These are phyloP conservation scores for Neogobius melanostomus DNA, from an alignment of 2,113 vertebrate genomes.

Conservation along the genomic window DNA sequence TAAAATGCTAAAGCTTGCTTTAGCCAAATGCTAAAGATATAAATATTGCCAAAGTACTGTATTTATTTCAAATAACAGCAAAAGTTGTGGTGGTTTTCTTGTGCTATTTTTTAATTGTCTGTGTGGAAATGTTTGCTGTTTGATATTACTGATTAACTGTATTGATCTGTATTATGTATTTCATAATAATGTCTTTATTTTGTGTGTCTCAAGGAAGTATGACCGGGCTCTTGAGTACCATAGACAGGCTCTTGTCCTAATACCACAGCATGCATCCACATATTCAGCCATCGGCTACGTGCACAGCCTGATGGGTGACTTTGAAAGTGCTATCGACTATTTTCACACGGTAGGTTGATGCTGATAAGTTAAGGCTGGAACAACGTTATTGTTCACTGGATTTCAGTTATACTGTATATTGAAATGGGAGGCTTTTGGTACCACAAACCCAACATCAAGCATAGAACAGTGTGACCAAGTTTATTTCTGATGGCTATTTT, in stretches of 20 bases:
- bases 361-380: neutral
- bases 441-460: neutral
- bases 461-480: neutral
- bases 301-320: constrained; percentile 96
- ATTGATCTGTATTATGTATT: too few species aligned
- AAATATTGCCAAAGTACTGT: too few species aligned
- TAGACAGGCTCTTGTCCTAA: constrained; percentile 92
- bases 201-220: constrained; percentile 82
- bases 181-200: neutral
- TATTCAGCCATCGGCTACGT: constrained; percentile 97
- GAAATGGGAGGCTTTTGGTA: too few species aligned
- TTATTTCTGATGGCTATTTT: neutral
- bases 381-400: neutral
- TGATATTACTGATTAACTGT: too few species aligned
- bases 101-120: too few species aligned
- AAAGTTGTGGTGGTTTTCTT: too few species aligned
- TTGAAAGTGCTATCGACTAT: constrained; percentile 97
- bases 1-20: too few species aligned
- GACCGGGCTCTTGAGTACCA: constrained; percentile 96
- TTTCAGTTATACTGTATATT: neutral
- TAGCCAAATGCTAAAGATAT: too few species aligned
- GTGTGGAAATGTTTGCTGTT: too few species aligned
- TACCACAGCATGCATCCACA: constrained; percentile 96
- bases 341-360: constrained; percentile 87
- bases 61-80: too few species aligned